Evolutionary conservation across 64 coral and sea anemone species (phyloP), one percentile per base, ranked within the genome.

Genomic region (Trachythela sp.): DNA sequence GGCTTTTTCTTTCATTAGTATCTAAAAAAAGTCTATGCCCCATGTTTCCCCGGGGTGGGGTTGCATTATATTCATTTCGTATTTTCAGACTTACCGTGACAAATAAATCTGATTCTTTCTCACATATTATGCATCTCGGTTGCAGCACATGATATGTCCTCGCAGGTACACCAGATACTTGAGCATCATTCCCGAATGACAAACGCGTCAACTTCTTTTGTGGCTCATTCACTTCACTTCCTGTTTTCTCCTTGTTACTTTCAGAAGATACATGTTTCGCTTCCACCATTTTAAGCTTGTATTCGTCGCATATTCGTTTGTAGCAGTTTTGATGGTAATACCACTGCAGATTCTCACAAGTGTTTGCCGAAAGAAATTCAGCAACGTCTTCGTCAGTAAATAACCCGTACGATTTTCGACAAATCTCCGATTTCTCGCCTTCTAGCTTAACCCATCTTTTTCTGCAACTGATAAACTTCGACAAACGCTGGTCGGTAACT

Each of bases 51-150:
- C n/a, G n/a, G n/a, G n/a, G n/a, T n/a, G n/a, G n/a, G n/a, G n/a
- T n/a, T 77, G 11, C 32, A 27, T 36, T 18, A n/a, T 7, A 7
- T 9, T 49, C 15, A 9, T 49, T 15, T 49, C 15, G 48, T 7
- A 49, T 9, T 49, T 49, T 15, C 15, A 77, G 4, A 77, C n/a
- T 77, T 77, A 77, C 71, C 71, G 30, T 77, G 13, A 77, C 71
- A 77, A 77, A 77, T n/a, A 77, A 77, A 77, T 77, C 71, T 77
- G 71, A 77, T 77, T 77, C 31, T 35, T 77, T 77, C 31, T 77
- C 71, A 77, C 31, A 77, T 9, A 77, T 77, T 13, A 77, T 77
- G 71, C 71, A 77, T 35, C 26, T 77, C 7, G 71, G 71, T 13
- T 77, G 30, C 9, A 34, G 31, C 6, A 77, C 71, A 77, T 77